Percentiles rank a stretch among this genome's conserved stretches.
These are phyloP conservation scores for Hirtodrosophila duncani DNA, from an alignment of 2,888 invertebrate genomes.

Conservation along the genomic window DNA sequence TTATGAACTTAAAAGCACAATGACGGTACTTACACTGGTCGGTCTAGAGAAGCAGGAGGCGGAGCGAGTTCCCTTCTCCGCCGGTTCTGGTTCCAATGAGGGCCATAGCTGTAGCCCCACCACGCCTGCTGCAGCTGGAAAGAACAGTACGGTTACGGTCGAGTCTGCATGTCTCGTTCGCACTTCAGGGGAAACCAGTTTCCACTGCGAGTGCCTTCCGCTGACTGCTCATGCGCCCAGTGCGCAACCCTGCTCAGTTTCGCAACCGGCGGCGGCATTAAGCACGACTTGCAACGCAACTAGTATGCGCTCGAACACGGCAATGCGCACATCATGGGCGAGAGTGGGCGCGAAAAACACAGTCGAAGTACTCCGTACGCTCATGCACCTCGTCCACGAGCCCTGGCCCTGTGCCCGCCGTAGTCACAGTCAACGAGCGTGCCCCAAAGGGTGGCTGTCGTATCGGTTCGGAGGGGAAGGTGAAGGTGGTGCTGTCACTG, in stretches of 20 bases:
- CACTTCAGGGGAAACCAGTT: constrained; percentile 53
- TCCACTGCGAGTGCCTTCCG: constrained; percentile 20
- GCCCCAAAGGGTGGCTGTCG: constrained; percentile 13
- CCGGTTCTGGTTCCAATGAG: constrained; percentile 40
- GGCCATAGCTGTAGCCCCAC: constrained; percentile 29
- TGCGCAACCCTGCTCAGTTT: constrained; percentile 41
- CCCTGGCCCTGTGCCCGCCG: constrained; percentile 19
- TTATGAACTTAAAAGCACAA: constrained; percentile 52
- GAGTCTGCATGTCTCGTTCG: constrained; percentile 35
- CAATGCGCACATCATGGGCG: constrained; percentile 75
- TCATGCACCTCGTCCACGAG: background rate
- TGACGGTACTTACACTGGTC: constrained; percentile 31
- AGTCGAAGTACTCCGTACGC: constrained; percentile 8
- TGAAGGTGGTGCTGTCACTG: background rate
- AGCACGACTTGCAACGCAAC: constrained; percentile 74
- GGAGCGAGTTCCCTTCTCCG: constrained; percentile 55
- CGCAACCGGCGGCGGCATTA: constrained; percentile 25
- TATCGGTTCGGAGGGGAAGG: constrained; percentile 7
- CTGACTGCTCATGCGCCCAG: constrained; percentile 57
- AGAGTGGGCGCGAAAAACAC: constrained; percentile 72
- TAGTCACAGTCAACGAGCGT: constrained; percentile 6
- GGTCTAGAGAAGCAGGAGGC: constrained; percentile 44
- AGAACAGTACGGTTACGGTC: constrained; percentile 31
- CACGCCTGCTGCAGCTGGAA: constrained; percentile 43
- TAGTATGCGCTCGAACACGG: constrained; percentile 78